phyloP scores from a whole-genome alignment of 2,113 vertebrate species.

The Pterocles burchelli region DNA sequence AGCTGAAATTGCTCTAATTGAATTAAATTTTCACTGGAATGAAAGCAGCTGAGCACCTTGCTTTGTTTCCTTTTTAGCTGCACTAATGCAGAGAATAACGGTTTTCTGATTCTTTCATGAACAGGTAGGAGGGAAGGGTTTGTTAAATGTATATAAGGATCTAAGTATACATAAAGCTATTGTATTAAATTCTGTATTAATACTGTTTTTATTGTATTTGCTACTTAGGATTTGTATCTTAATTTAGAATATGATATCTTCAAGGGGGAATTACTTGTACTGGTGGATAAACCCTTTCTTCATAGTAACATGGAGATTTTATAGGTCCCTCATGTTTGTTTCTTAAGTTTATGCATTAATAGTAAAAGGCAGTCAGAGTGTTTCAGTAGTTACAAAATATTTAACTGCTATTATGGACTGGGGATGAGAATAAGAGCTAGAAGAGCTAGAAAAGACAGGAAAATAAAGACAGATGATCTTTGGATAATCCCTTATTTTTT shows the following conservation, averaged over 20 bases:
- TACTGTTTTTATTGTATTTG: neutral
- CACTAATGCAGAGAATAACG: neutral
- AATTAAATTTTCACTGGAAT: slow-evolving; percentile 68
- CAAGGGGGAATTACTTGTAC: neutral
- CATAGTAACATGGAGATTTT: neutral
- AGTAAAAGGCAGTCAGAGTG: neutral
- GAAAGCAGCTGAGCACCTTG: slow-evolving; percentile 51
- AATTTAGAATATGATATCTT: neutral
- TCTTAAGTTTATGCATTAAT: neutral
- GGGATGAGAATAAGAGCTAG: neutral
- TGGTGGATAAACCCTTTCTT: neutral
- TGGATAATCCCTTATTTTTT: neutral
- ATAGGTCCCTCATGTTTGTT: neutral
- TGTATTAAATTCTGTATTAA: neutral
- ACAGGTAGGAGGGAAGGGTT: neutral
- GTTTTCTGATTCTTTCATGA: neutral
- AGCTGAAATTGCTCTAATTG: slow-evolving; percentile 72
- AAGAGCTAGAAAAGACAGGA: neutral
- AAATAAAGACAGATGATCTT: neutral
- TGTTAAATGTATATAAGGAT: neutral
- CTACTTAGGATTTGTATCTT: neutral
- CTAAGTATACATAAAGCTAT: neutral
- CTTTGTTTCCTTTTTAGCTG: slow-evolving; percentile 2
- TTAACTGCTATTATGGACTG: neutral
- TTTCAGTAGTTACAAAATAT: neutral